phyloP scores from a whole-genome alignment of 2,797 vertebrate genomes.

The Takifugu rubripes region DNA sequence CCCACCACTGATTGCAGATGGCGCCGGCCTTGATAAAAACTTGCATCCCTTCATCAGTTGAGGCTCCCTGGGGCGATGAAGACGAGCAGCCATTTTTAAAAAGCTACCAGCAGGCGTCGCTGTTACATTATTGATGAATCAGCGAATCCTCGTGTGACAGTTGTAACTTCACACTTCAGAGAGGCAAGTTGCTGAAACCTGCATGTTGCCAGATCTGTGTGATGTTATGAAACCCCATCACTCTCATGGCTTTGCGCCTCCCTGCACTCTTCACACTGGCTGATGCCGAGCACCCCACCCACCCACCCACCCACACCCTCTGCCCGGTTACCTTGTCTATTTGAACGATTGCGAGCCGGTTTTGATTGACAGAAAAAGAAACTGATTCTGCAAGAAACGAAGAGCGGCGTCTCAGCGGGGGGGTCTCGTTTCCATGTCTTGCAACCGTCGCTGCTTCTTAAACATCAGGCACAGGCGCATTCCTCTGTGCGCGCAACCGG shows the following conservation, averaged over 20 bases:
- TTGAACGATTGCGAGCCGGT: no score
- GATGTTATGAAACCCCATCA: neutral
- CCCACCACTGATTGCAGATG: neutral
- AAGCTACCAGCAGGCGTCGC: conserved; percentile 50
- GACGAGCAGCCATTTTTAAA: neutral
- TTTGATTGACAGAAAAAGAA: no score
- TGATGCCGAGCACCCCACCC: neutral
- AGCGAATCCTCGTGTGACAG: neutral
- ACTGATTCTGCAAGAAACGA: neutral
- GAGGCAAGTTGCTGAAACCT: neutral
- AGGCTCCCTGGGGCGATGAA: neutral
- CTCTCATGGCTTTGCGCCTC: neutral
- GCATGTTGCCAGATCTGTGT: neutral
- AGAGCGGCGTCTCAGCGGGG: conserved; percentile 12
- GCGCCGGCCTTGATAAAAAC: neutral
- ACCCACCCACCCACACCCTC: no score
- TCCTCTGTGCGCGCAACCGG: conserved; percentile 52
- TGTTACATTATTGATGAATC: conserved; percentile 11
- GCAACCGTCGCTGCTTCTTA: conserved; percentile 6
- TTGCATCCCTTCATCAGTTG: neutral
- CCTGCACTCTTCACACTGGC: neutral
- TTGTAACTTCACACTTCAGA: neutral
- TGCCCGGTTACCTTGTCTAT: no score
- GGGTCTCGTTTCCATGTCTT: neutral
- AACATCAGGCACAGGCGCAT: conserved; percentile 45